Evolutionary conservation across 2,888 invertebrate species (phyloP), one percentile per base, ranked within the genome.

Genomic region (Tridacna crocea): DNA sequence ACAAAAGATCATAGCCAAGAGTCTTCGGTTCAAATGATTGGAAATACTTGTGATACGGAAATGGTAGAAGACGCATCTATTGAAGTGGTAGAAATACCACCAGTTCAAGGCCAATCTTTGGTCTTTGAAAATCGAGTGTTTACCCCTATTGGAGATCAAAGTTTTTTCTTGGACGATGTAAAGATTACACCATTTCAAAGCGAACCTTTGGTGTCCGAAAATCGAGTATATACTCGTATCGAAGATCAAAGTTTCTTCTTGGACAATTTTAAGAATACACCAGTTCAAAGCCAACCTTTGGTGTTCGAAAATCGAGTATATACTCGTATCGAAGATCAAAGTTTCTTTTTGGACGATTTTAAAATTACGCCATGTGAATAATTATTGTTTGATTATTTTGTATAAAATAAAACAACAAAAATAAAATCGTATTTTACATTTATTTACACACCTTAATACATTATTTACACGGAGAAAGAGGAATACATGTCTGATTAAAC

Each of bases 401-500:
- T 10, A 22, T 61, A 24, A 66, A 19, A 11, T 0, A 46, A 66
- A 46, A 66, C 11, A 46, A 19, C 36, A 46, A 46, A 46, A 46
- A 66, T 46, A 13, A 66, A 17, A 46, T 10, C 8, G 12, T 65
- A 12, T 22, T 65, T 27, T 26, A 27, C 26, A 26, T 65, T 65
- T 26, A 26, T 65, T 65, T 65, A 65, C 26, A 26, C 26, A 65
- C 27, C 22, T 17, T 27, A 65, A 26, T 27, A 6, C 12, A 27
- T 65, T 26, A 65, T 22, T 12, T 26, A 65, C 26, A 27, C 17
- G 26, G 26, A 27, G 65, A 11, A 66, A 66, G n/a, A 3, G 66
- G 27, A 46, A 66, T 36, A 66, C 66, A 66, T 27, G 8, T 66
- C 66, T 79, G 79, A 72, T 61, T 70, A 79, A 70, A 36, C 22